Conservation (phyloP, 1,140 invertebrate genomes). For the Atta texana region DNA sequence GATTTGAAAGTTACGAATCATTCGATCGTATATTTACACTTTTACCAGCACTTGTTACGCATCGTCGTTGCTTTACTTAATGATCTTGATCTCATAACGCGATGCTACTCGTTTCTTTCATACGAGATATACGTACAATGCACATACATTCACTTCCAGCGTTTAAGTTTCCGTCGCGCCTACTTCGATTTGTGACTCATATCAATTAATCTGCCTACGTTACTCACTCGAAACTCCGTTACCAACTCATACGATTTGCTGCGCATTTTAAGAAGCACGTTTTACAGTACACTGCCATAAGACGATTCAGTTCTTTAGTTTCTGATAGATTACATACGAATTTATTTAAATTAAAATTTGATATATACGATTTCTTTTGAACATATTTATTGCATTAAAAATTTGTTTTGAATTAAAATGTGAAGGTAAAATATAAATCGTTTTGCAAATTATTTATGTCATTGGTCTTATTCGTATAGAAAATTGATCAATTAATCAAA, state of each 20-base stretch:
- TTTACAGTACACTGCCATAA: background rate
- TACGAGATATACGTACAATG: background rate
- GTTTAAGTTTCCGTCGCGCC: slow-evolving; percentile 60
- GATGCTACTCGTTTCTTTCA: background rate
- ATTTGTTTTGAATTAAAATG: background rate
- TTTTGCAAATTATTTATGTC: background rate
- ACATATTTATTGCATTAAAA: background rate
- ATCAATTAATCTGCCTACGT: slow-evolving; percentile 74
- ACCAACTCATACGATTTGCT: slow-evolving; percentile 56
- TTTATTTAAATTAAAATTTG: background rate
- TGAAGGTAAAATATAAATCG: background rate
- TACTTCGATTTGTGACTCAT: slow-evolving; percentile 75
- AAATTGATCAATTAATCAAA: background rate
- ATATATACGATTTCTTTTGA: background rate
- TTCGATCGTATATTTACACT: background rate
- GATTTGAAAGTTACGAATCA: slow-evolving; percentile 7
- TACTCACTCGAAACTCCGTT: slow-evolving; percentile 74
- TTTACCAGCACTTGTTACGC: slow-evolving; percentile 16
- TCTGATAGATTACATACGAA: background rate
- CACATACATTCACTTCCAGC: slow-evolving; percentile 37
- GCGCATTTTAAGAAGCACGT: slow-evolving; percentile 49
- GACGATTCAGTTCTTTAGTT: background rate
- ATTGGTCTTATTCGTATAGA: background rate
- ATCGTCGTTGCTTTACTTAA: slow-evolving; percentile 7
- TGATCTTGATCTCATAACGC: background rate